Base-by-base conservation (phyloP, 2,888 invertebrate genomes). In the Acronicta psi region DNA sequence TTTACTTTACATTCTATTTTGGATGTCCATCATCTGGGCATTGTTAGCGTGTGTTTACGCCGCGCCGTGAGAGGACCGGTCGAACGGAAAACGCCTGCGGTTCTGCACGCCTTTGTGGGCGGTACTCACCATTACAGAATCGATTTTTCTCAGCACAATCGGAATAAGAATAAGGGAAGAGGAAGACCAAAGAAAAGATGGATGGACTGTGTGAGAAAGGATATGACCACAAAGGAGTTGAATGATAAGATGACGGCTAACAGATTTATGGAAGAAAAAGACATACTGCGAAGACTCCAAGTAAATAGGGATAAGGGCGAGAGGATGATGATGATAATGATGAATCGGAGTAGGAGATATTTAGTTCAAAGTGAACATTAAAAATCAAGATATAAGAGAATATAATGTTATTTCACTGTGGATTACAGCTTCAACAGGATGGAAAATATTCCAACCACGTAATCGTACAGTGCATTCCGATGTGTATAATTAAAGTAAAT, bases 1-100 rank as follows among this genome's bases (percentile, higher is more conserved):
- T 94, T 93, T 93, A 94, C 87, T 80, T 88, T 92, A 87, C 81
- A 88, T 85, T 92, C 93, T 94, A 94, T 94, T 94, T 94, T 91
- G 85, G 91, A 85, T 88, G 92, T 91, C 89, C 91, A 89, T 93
- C 93, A 92, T 93, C 92, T 93, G 91, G 92, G 80, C 93, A 93
- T 94, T 94, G 93, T 94, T 93, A 92, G 84, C 87, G 67, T 31
- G 77, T 91, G 91, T 89, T 91, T 90, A 90, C 85, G 69, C 78
- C 74, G 77, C 70, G 74, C 78, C 77, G 80, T 82, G 79, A 74
- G 81, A 81, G 84, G 81, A 81, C 83, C 75, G 85, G 81, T 79
- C 78, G 78, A 70, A 71, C 62, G 45, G 58, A 73, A 65, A 68
- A 71, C 73, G 74, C 79, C 76, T 86, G 89, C 69, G 88, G 85